Evolutionary conservation across 1,140 invertebrate species (phyloP).

Genomic region (Scaptomyza graminum): DNA sequence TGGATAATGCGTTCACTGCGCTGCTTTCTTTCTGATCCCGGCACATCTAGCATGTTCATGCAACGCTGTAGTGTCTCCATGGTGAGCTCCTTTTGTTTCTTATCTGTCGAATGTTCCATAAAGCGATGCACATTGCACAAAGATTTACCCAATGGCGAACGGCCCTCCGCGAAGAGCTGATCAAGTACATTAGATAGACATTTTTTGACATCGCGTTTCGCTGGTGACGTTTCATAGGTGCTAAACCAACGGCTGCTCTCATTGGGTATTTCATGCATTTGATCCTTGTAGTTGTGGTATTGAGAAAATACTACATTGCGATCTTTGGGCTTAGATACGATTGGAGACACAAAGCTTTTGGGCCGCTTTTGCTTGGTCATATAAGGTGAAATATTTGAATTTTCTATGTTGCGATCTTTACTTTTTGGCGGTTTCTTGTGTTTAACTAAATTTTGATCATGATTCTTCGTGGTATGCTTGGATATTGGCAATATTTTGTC

Average conservation of each 20-base stretch:
- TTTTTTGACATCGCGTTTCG: constrained; percentile 28
- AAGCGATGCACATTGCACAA: constrained; percentile 30
- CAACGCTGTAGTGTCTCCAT: constrained; percentile 1
- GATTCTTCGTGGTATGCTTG: constrained; percentile 32
- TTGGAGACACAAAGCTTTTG: not conserved
- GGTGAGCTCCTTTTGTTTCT: constrained; percentile 13
- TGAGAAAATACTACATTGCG: not conserved
- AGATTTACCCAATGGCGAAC: not conserved
- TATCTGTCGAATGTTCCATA: not conserved
- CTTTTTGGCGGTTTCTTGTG: not conserved
- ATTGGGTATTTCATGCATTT: constrained; percentile 16
- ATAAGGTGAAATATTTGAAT: constrained; percentile 27
- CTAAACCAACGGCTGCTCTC: constrained; percentile 35
- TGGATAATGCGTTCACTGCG: constrained; percentile 7
- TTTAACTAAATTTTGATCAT: not conserved
- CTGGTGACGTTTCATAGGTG: constrained; percentile 28
- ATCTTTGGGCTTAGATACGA: not conserved
- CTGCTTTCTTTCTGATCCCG: not conserved
- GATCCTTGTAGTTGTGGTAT: constrained; percentile 21
- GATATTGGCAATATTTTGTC: constrained; percentile 55
- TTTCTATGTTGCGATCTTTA: not conserved
- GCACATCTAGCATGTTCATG: not conserved
- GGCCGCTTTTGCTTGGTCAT: constrained; percentile 29
- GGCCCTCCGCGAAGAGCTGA: constrained; percentile 14
- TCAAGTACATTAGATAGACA: constrained; percentile 16